phyloP scores from a whole-genome alignment of 2,888 invertebrate species.

The Ischnura elegans region DNA sequence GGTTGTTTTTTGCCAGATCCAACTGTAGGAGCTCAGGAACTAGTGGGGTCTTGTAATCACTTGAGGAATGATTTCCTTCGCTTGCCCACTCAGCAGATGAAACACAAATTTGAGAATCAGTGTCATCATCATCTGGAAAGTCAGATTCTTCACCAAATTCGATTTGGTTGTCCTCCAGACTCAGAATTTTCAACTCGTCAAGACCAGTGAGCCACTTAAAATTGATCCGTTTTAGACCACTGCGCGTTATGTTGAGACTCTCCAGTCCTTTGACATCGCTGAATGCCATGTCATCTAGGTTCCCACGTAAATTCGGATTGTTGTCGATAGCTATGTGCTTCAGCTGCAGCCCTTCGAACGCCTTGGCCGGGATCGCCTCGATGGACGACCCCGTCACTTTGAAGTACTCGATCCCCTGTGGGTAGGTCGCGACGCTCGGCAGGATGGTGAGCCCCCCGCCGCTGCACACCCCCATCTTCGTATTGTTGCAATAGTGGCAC shows the following conservation, averaged over 20 bases:
- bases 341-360: background rate
- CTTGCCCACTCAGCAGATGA: background rate
- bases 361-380: slow-evolving; percentile 21
- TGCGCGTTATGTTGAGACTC: slow-evolving; percentile 35
- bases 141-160: background rate
- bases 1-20: slow-evolving; percentile 21
- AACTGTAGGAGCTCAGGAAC: background rate
- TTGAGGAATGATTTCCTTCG: background rate
- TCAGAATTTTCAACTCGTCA: background rate
- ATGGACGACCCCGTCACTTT: background rate
- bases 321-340: slow-evolving; percentile 16
- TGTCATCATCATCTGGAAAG: background rate
- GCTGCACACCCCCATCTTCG: background rate
- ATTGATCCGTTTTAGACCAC: slow-evolving; percentile 25
- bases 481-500: background rate
- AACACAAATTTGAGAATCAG: no score
- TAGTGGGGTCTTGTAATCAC: background rate
- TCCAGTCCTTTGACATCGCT: background rate
- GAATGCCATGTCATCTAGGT: slow-evolving; percentile 47
- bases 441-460: background rate
- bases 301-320: slow-evolving; percentile 4
- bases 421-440: background rate
- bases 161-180: slow-evolving; percentile 19
- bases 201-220: slow-evolving; percentile 41
- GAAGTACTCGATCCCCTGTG: background rate